Evolutionary conservation across 2,113 vertebrate genomes (phyloP), one percentile per base, ranked within the genome.

Genomic region (Buteo buteo): DNA sequence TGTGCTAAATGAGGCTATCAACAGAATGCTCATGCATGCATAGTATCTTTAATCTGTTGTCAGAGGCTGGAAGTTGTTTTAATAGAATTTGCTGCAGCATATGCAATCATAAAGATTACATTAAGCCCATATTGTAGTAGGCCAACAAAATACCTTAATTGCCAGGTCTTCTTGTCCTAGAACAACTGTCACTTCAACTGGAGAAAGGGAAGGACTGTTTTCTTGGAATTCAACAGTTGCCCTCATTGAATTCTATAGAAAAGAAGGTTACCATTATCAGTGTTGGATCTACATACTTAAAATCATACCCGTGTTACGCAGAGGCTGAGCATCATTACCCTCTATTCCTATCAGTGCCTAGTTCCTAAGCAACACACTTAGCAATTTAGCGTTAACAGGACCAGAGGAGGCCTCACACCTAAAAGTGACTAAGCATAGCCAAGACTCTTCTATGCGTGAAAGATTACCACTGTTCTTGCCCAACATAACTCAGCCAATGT

Each of bases 211-310:
- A 19, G 95, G 94, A 59, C 98, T 98, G 28, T 93, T 98, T 98
- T 99, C 99, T 47, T 99, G 99, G 93, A 98, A 98, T 97, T 99
- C 99, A 26, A 99, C 99, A 3, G 99, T 99, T 28, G 99, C 99
- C 87, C 99, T 98, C 99, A 99, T 99, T 17, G 99, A 99, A 79
- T 99, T 99, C 99, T 99, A 97, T 32, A 52, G 82, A 80, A 93
- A 95, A 91, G 31, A 96, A 82, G 7, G 36, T 90, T 79, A 49
- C 14, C 3, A 4, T 73, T 45, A 88, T 77, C 31, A 93, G 10
- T 5, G 24, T 6, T 80, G 29, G 28, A 67, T 66, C 32, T 36
- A 40, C 4, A 6, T 42, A 62, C 22, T 84, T 90, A 21, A 85
- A 82, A 62, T 38, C n/a, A 81, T 19, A 74, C 3, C 7, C 9